phyloP scores from a whole-genome alignment of 2,797 vertebrate genomes.

The Syndactyla subalaris region DNA sequence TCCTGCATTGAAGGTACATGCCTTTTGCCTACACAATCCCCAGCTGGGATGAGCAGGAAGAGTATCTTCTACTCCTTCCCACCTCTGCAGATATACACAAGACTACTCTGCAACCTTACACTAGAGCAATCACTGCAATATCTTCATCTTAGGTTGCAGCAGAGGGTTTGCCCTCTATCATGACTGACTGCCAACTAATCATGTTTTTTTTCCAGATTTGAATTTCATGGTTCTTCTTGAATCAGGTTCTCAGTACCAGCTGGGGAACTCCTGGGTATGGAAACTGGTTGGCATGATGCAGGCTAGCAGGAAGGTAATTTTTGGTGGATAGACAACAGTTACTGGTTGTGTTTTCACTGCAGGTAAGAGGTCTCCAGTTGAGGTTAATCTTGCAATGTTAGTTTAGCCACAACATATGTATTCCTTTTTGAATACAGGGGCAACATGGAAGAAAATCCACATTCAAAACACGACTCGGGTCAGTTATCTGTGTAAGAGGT shows the following conservation, averaged over 20 bases:
- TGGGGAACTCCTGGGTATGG: not conserved
- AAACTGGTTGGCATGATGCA: not conserved
- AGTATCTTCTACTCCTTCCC: not conserved
- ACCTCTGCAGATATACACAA: not conserved
- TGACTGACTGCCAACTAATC: not conserved
- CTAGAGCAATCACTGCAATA: not conserved
- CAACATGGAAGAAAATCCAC: not conserved
- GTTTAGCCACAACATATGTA: not conserved
- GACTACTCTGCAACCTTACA: not conserved
- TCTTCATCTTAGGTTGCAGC: not conserved
- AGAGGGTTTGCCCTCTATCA: not conserved
- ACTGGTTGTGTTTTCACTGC: not conserved
- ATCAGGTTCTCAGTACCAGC: not conserved
- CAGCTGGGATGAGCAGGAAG: not conserved
- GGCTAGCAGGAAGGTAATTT: not conserved
- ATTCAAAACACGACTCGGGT: not conserved
- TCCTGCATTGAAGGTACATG: not conserved
- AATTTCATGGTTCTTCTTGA: not conserved
- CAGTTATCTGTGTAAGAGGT: not conserved
- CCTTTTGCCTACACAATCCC: not conserved
- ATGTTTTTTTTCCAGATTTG: not conserved
- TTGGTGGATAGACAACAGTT: not conserved
- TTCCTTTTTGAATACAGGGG: not conserved
- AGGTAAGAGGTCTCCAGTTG: not conserved
- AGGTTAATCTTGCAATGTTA: not conserved